phyloP scores from a whole-genome alignment of 2,113 vertebrate species.

The Lepus timidus region DNA sequence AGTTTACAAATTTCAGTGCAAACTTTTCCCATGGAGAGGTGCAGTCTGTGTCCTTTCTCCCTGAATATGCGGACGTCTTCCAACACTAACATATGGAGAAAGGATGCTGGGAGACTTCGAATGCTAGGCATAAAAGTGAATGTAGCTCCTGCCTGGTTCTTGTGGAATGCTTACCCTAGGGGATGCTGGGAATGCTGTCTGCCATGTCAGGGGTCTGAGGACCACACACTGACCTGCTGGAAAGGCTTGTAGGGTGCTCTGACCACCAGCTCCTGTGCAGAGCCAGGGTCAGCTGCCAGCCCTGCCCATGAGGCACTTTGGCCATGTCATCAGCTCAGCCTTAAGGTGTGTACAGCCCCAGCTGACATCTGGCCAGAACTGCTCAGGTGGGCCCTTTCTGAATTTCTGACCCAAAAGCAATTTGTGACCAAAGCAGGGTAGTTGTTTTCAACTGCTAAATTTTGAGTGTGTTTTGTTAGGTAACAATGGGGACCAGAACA shows the following conservation, averaged over 20 bases:
- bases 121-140: background rate
- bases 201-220: background rate
- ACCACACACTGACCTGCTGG: background rate
- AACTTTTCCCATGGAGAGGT: background rate
- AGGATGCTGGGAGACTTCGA: background rate
- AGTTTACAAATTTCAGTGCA: background rate
- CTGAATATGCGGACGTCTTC: background rate
- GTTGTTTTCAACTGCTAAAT: background rate
- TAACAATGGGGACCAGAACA: background rate
- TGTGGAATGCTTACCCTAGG: background rate
- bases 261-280: background rate
- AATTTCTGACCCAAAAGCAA: background rate
- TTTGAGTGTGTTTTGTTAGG: background rate
- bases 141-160: background rate
- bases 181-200: background rate
- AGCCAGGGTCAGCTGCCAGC: background rate
- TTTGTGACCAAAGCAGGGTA: background rate
- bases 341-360: background rate
- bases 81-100: background rate
- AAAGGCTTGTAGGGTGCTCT: background rate
- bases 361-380: background rate
- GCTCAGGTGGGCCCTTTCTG: background rate
- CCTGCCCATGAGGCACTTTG: rapidly evolving
- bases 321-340: background rate
- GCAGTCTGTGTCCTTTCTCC: background rate